Evolutionary conservation across 2,797 vertebrate species (phyloP), one percentile per base, ranked within the genome.

Genomic region (Fistularia tabacaria): DNA sequence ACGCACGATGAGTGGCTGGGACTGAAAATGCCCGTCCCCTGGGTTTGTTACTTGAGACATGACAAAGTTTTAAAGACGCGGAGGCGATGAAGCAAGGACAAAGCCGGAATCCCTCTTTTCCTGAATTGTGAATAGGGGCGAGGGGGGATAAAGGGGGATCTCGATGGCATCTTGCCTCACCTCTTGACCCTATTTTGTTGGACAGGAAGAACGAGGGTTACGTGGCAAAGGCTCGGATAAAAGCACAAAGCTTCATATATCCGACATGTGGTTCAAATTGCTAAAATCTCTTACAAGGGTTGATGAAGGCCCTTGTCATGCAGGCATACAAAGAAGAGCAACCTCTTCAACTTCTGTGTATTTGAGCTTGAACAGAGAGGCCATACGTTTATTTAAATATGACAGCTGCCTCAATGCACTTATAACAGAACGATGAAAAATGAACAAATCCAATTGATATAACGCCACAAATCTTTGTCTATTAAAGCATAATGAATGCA

Each of bases 251-350:
- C 77, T 76, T 81, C 25, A 75, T 66, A 82, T 84, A 77, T 83
- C 77, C 71, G 62, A 83, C 84, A 86, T 85, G 74, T 86, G 87
- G 83, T 84, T 88, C 74, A 59, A 81, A 87, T 89, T 88, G 77
- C 79, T 78, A 39, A 60, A 49, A 59, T 84, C 77, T 83, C 80
- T 83, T 73, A 78, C 69, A 77, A 73, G 53, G 56, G 57, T 61
- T 60, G 50, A 54, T 76, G 61, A 64, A 62, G 73, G 54, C 67
- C 49, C 61, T 56, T 77, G 66, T 76, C 70, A 65, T 48, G 11
- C 9, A 66, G 14, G 36, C 62, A 54, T 14, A 68, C 71, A 73
- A 68, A 76, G 65, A 64, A 62, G 13, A 36, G 14, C 45, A 51
- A 67, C 56, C 61, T 25, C 25, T 25, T 25, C 50, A 48, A 36